A percentile compares a stretch with the other conserved stretches of the same genome.
Conservation (phyloP, 2,888 invertebrate species). For the Synanthedon formicaeformis region DNA sequence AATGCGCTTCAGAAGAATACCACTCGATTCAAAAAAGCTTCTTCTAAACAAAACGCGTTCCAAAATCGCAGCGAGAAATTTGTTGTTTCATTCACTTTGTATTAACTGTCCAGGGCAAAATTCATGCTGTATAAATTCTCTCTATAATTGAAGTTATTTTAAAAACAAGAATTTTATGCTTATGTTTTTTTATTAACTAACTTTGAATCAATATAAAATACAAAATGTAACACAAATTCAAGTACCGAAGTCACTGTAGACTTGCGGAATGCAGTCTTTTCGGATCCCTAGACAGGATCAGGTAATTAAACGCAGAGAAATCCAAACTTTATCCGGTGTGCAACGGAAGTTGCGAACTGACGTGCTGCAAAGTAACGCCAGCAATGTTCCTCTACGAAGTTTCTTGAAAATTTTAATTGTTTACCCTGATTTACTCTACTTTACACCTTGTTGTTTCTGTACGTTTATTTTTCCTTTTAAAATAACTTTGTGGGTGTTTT, state of each 20-base stretch:
- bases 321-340: conserved; percentile 17
- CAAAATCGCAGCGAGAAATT: no score
- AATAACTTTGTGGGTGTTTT: no score
- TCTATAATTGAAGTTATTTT: no score
- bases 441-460: no score
- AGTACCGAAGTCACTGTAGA: neutral
- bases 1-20: conserved; percentile 2
- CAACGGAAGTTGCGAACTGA: conserved; percentile 19
- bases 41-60: no score
- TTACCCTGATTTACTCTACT: neutral
- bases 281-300: conserved; percentile 21
- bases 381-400: conserved; percentile 1
- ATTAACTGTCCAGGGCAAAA: no score
- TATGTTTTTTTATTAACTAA: no score
- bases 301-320: conserved; percentile 37
- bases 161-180: no score
- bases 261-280: conserved; percentile 36
- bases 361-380: conserved; percentile 5
- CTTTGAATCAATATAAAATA: no score
- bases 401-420: conserved; percentile 7
- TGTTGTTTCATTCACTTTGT: no score
- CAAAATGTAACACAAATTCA: neutral
- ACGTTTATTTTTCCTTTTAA: no score
- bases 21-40: neutral
- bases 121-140: no score